Evolutionary conservation across 2,888 invertebrate species (phyloP).

Genomic region (Malthinus seriepunctatus): DNA sequence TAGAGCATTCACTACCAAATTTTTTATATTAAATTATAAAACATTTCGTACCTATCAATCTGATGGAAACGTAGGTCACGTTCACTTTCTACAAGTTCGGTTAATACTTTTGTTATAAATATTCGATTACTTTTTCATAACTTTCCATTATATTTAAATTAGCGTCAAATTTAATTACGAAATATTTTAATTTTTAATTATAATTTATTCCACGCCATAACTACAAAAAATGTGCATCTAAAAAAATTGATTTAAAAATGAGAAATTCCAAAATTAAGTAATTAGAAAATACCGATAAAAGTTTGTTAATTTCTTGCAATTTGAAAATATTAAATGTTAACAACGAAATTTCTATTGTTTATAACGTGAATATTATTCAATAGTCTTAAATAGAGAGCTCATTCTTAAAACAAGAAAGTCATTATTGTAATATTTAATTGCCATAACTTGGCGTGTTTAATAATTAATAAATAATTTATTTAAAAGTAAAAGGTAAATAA

Average conservation of each 20-base stretch:
- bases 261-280: too few species aligned
- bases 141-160: conserved; percentile 4
- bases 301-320: too few species aligned
- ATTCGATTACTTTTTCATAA: conserved; percentile 3
- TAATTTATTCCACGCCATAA: too few species aligned
- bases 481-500: conserved; percentile 1
- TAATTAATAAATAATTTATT: conserved; percentile 2
- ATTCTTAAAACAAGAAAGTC: background rate
- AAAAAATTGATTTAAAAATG: too few species aligned
- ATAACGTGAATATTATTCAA: background rate
- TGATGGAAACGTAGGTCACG: conserved; percentile 3
- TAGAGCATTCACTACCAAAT: too few species aligned
- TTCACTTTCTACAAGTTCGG: conserved; percentile 2
- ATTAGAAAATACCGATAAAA: too few species aligned
- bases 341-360: too few species aligned
- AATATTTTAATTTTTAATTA: too few species aligned
- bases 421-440: background rate
- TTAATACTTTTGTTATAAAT: background rate
- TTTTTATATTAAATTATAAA: too few species aligned
- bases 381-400: background rate
- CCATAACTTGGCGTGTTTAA: background rate
- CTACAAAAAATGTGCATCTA: too few species aligned
- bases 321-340: too few species aligned
- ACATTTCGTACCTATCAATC: too few species aligned
- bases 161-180: background rate